Conservation (phyloP, 2,888 invertebrate genomes). For the Drosophila multiciliata region DNA sequence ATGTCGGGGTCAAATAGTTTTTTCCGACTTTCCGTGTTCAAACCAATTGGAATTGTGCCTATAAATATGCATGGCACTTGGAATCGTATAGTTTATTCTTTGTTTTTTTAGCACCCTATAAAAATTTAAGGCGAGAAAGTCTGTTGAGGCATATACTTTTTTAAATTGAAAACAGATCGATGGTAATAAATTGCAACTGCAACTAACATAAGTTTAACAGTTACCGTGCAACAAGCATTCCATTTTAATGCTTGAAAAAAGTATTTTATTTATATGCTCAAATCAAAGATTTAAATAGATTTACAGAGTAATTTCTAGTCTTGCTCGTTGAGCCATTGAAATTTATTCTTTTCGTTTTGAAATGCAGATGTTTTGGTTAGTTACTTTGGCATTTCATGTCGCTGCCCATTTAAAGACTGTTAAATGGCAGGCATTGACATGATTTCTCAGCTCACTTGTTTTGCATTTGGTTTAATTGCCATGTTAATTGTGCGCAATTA, state of each 20-base stretch:
- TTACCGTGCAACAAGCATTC: not conserved
- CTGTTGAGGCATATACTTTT: not conserved
- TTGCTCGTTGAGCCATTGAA: not conserved
- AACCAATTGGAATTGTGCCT: conserved; percentile 59
- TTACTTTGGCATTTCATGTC: conserved; percentile 64
- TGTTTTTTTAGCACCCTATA: conserved; percentile 10
- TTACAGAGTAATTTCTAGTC: conserved; percentile 14
- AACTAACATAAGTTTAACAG: not conserved
- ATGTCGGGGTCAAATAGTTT: conserved; percentile 77
- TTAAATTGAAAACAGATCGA: not conserved
- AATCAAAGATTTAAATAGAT: no score
- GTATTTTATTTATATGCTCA: no score
- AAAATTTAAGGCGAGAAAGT: not conserved
- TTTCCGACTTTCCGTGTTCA: conserved; percentile 68
- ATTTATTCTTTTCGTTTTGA: not conserved
- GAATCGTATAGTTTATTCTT: conserved; percentile 27
- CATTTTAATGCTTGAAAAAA: not conserved
- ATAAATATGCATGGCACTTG: conserved; percentile 63
- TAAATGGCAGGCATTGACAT: conserved; percentile 70
- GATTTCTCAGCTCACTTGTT: conserved; percentile 55
- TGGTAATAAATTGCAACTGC: not conserved
- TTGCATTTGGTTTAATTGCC: conserved; percentile 65
- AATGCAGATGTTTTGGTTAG: conserved; percentile 13
- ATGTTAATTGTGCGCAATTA: conserved; percentile 70
- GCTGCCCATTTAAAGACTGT: conserved; percentile 53